Evolutionary conservation across 2,113 vertebrate species (phyloP).

Genomic region (Sturnus vulgaris): DNA sequence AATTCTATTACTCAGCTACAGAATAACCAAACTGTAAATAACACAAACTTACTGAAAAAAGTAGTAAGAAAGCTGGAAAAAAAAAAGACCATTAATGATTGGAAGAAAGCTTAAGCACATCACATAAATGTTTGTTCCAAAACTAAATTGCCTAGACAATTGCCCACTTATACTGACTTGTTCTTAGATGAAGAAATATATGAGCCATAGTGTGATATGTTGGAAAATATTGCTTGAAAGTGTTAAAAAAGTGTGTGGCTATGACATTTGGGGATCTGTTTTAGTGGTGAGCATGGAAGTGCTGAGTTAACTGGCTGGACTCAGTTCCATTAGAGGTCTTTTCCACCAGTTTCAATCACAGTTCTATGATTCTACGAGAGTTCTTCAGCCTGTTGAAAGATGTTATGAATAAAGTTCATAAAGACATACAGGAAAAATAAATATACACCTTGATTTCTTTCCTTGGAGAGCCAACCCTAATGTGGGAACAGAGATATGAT

Average conservation of each 20-base stretch:
- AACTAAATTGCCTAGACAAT: background rate
- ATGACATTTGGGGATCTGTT: background rate
- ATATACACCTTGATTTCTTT: background rate
- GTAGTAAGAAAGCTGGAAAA: background rate
- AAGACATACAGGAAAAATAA: background rate
- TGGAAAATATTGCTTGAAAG: background rate
- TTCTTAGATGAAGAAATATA: background rate
- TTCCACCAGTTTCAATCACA: background rate
- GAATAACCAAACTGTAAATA: background rate
- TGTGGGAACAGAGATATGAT: background rate
- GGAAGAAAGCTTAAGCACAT: background rate
- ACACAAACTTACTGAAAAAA: background rate
- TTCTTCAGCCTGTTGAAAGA: background rate
- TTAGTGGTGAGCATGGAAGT: background rate
- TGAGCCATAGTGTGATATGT: background rate
- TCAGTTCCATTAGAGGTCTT: accelerated
- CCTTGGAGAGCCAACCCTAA: background rate
- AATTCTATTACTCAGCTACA: background rate
- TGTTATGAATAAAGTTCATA: background rate
- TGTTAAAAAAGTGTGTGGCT: background rate
- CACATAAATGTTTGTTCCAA: background rate
- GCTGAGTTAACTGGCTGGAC: background rate
- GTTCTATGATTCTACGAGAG: background rate
- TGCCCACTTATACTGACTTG: background rate
- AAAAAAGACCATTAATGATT: background rate